These are phyloP conservation scores for Myotis pilosus DNA, from an alignment of 2,797 vertebrate genomes.

Conservation along the genomic window DNA sequence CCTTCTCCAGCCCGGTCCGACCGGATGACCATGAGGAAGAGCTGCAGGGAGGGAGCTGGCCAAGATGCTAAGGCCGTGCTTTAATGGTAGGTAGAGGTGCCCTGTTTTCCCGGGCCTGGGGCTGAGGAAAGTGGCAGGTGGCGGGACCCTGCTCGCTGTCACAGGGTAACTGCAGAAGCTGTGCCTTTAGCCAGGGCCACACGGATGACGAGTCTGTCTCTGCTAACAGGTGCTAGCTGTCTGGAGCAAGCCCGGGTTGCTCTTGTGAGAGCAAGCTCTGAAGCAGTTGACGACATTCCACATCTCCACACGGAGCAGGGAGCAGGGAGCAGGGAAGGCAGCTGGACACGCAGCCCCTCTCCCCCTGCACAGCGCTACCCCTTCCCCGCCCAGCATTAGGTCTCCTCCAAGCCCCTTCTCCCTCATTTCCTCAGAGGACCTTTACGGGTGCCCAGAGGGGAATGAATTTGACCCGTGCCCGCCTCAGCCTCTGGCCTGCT, in stretches of 20 bases:
- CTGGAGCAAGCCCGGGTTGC: conserved; percentile 28
- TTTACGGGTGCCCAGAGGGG: too few relatives aligned
- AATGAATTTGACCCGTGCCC: background rate
- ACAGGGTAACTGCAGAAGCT: conserved; percentile 51
- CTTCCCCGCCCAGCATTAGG: too few relatives aligned
- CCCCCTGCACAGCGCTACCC: too few relatives aligned
- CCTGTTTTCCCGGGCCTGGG: background rate
- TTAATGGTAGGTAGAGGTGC: background rate
- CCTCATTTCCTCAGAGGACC: background rate
- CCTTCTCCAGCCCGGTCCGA: background rate
- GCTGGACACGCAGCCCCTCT: too few relatives aligned
- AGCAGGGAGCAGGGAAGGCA: background rate
- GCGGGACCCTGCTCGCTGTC: conserved; percentile 46
- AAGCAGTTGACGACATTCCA: background rate
- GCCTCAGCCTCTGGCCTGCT: background rate
- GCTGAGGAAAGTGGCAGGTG: background rate
- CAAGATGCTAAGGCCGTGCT: background rate
- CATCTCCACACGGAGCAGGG: background rate
- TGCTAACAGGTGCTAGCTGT: conserved; percentile 44
- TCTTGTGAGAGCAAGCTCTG: background rate
- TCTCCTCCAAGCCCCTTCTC: background rate
- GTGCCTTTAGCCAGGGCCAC: conserved; percentile 67
- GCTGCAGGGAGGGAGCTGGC: background rate
- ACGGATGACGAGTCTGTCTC: conserved; percentile 59
- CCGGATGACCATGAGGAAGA: conserved; percentile 20